Evolutionary conservation across 2,888 invertebrate genomes (phyloP).

Genomic region (Hofmannophila pseudospretella): DNA sequence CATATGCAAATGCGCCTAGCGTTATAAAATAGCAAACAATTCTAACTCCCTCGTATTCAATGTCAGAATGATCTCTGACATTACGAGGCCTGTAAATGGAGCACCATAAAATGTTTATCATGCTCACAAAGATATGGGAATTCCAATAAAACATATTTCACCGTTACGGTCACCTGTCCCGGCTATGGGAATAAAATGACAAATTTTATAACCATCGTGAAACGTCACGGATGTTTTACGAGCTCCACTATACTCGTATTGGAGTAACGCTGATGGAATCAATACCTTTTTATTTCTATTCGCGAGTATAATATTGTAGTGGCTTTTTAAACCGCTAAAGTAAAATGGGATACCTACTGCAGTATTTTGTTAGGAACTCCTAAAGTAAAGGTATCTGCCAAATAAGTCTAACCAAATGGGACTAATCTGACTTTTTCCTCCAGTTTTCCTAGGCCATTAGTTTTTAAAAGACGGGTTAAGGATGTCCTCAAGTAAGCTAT

Average conservation of each 20-base stretch:
- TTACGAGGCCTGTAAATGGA: neutral
- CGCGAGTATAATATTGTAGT: constrained; percentile 9
- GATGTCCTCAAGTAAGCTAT: no score
- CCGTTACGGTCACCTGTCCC: constrained; percentile 27
- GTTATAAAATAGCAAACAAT: no score
- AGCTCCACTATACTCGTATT: constrained; percentile 16
- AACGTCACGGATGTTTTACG: constrained; percentile 30
- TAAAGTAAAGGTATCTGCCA: no score
- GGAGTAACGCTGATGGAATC: constrained; percentile 33
- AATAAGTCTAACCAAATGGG: no score
- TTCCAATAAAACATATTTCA: constrained; percentile 31
- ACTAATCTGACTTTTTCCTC: no score
- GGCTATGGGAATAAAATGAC: constrained; percentile 28
- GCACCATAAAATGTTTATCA: constrained; percentile 13
- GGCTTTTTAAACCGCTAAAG: neutral
- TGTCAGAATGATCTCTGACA: neutral
- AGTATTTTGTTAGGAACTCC: no score
- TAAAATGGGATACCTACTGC: no score
- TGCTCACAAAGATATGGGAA: constrained; percentile 29
- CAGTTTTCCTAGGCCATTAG: no score
- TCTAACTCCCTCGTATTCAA: neutral
- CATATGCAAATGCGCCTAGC: no score
- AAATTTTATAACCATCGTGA: constrained; percentile 31
- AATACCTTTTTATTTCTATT: constrained; percentile 31
- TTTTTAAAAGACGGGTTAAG: no score